Conservation (phyloP, 1,140 invertebrate genomes). For the Cherax quadricarinatus region DNA sequence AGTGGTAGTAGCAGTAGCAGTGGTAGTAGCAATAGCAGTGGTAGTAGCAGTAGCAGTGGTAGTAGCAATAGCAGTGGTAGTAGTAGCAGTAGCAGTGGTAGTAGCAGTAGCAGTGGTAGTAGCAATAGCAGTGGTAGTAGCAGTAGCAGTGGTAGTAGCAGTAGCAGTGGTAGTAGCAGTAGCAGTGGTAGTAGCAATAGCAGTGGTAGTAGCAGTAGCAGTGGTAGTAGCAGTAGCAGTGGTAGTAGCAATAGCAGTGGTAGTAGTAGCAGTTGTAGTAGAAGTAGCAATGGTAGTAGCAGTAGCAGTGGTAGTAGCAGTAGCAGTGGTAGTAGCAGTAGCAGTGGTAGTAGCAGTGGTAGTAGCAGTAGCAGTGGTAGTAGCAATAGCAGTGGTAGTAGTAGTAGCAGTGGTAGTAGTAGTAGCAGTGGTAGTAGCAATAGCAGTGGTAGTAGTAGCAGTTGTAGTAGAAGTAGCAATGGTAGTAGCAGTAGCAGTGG, state of each 20-base stretch:
- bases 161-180: background rate
- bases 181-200: background rate
- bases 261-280: background rate
- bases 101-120: too few relatives aligned
- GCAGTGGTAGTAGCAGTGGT: background rate
- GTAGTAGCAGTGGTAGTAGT: background rate
- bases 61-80: too few relatives aligned
- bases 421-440: background rate
- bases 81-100: too few relatives aligned
- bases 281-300: background rate
- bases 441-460: constrained; percentile 32
- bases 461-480: background rate
- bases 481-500: background rate
- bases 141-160: too few relatives aligned
- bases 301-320: background rate
- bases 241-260: background rate
- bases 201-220: constrained; percentile 1
- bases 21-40: too few relatives aligned
- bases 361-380: background rate
- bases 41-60: too few relatives aligned
- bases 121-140: too few relatives aligned
- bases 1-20: too few relatives aligned
- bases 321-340: background rate
- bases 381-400: background rate
- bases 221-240: background rate